Evolutionary conservation across 2,113 vertebrate genomes (phyloP), one percentile per base, ranked within the genome.

Genomic region (Semicossyphus pulcher): DNA sequence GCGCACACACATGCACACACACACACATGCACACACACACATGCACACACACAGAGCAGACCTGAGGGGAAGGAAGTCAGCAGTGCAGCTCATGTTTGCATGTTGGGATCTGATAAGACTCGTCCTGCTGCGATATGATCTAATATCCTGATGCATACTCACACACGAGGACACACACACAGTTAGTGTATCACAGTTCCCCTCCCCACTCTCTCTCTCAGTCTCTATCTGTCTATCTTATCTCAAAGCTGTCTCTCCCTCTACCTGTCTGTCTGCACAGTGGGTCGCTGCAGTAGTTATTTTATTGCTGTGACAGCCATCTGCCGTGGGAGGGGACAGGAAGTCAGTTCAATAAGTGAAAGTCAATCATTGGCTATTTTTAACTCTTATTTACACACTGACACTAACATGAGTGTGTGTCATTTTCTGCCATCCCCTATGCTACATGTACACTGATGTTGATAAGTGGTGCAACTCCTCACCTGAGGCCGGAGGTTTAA

Each of bases 61-160:
- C n/a, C 18, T 16, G 47, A 68, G 64, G 69, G 62, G 52, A 59
- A 82, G 79, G 84, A 86, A 76, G 62, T 77, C 37, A 72, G 31
- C 61, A 71, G 76, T 36, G 29, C 6, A 80, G 80, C 62, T 79
- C 60, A 49, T 74, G 82, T 87, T 87, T 85, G 82, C 80, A 85
- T 87, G 77, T 66, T 81, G 66, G 39, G 60, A 89, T 87, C 84
- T 61, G 87, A 89, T 87, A 81, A 63, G 69, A 66, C 51, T 76
- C 23, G 15, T 63, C 80, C 83, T 76, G 54, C 75, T 67, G 70
- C 3, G 85, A 87, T 87, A 59, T 79, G 77, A 89, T 87, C 80
- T 54, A 72, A 83, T 79, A 81, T 83, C 80, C 82, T 76, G 31
- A 67, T n/a, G 5, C 51, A 47, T 47, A 34, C 64, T 52, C 69